These are phyloP conservation scores for Clunio marinus DNA, from an alignment of 2,888 invertebrate species.

Conservation along the genomic window DNA sequence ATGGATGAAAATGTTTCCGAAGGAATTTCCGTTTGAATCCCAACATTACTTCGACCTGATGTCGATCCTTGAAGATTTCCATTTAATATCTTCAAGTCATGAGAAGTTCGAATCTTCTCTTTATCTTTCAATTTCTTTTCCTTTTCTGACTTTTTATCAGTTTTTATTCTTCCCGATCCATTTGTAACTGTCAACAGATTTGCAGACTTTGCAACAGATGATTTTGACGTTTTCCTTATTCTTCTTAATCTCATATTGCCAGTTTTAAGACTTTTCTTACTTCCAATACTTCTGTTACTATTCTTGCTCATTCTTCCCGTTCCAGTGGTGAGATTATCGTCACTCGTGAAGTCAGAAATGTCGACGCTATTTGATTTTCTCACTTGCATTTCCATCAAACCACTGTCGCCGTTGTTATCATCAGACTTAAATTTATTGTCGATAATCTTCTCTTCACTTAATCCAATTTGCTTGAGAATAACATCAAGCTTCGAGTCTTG, in stretches of 20 bases:
- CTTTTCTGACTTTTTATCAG: background rate
- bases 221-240: background rate
- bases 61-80: slow-evolving; percentile 48
- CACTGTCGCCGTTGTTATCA: background rate
- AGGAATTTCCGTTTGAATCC: slow-evolving; percentile 57
- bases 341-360: slow-evolving; percentile 8
- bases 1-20: slow-evolving; percentile 48
- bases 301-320: background rate
- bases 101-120: background rate
- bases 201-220: slow-evolving; percentile 11
- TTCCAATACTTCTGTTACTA: slow-evolving; percentile 19
- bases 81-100: slow-evolving; percentile 2
- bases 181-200: background rate
- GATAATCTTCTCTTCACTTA: slow-evolving; percentile 22
- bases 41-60: slow-evolving; percentile 55
- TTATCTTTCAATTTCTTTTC: background rate
- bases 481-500: slow-evolving; percentile 51
- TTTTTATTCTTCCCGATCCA: slow-evolving; percentile 4
- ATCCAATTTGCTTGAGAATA: slow-evolving; percentile 43
- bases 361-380: slow-evolving; percentile 1
- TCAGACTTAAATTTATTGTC: slow-evolving; percentile 17
- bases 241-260: background rate
- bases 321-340: background rate
- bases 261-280: slow-evolving; percentile 16
- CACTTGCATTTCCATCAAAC: background rate